phyloP scores from a whole-genome alignment of 2,888 invertebrate genomes.

The Phortica okadai region DNA sequence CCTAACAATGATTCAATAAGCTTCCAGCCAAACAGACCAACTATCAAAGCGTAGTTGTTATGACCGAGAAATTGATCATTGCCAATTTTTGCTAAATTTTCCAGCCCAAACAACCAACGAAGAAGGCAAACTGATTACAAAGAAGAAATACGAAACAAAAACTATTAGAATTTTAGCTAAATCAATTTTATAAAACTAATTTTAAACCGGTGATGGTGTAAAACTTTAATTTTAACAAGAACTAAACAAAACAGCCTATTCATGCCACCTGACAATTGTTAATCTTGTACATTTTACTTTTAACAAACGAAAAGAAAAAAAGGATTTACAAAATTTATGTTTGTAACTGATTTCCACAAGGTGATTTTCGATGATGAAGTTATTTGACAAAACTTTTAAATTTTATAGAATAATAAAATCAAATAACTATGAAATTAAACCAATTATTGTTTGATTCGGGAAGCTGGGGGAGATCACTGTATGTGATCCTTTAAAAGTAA shows the following conservation, averaged over 20 bases:
- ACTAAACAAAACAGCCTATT: constrained; percentile 46
- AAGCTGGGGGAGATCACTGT: too few species aligned
- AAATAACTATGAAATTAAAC: constrained; percentile 46
- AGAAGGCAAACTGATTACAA: constrained; percentile 28
- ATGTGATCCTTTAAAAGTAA: too few species aligned
- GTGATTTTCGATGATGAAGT: constrained; percentile 37
- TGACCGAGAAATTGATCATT: too few species aligned
- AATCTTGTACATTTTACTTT: background rate
- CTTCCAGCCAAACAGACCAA: too few species aligned
- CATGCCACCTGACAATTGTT: constrained; percentile 31
- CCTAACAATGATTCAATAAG: too few species aligned
- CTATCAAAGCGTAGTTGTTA: too few species aligned
- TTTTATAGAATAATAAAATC: constrained; percentile 59
- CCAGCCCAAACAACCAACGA: constrained; percentile 43
- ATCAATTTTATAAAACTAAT: constrained; percentile 62
- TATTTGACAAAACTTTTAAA: constrained; percentile 65
- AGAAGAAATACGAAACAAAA: background rate
- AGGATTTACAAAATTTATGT: background rate
- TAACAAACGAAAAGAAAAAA: background rate
- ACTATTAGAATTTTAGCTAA: constrained; percentile 67
- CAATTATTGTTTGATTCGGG: background rate
- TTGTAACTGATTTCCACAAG: background rate
- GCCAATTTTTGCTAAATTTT: background rate
- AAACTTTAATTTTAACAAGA: constrained; percentile 66
- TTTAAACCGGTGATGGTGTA: constrained; percentile 69